Percentiles rank a stretch among this genome's conserved stretches.
phyloP scores from a whole-genome alignment of 2,113 vertebrate species.

The Ammodytes dubius region DNA sequence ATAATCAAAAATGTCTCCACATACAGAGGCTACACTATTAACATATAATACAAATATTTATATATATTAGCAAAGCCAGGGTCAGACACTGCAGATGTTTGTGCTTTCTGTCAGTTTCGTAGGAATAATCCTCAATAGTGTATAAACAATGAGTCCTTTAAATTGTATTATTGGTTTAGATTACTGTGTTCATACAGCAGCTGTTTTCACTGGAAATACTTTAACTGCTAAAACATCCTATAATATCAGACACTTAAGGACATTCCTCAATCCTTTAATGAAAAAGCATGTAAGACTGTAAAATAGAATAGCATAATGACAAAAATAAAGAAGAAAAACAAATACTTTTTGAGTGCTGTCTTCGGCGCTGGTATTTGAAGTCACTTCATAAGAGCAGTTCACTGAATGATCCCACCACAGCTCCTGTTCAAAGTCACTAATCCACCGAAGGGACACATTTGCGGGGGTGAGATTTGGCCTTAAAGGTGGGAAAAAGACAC shows the following conservation, averaged over 20 bases:
- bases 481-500: neutral
- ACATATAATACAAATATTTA: neutral
- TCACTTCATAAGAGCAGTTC: rapidly evolving
- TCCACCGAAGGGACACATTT: constrained; percentile 11
- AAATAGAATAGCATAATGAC: neutral
- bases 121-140: neutral
- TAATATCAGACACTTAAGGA: neutral
- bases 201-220: neutral
- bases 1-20: neutral
- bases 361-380: rapidly evolving
- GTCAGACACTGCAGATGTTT: too few relatives aligned
- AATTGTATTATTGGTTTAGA: neutral
- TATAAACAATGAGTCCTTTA: neutral
- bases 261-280: neutral
- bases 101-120: too few relatives aligned
- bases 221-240: neutral
- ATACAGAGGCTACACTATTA: neutral
- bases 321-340: neutral
- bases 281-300: neutral
- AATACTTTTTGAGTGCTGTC: rapidly evolving
- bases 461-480: constrained; percentile 23
- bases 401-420: constrained; percentile 19
- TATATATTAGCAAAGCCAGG: neutral
- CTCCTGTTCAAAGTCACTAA: rapidly evolving
- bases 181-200: neutral